phyloP scores from a whole-genome alignment of 2,797 vertebrate genomes.

The Brachyrhaphis roseni region DNA sequence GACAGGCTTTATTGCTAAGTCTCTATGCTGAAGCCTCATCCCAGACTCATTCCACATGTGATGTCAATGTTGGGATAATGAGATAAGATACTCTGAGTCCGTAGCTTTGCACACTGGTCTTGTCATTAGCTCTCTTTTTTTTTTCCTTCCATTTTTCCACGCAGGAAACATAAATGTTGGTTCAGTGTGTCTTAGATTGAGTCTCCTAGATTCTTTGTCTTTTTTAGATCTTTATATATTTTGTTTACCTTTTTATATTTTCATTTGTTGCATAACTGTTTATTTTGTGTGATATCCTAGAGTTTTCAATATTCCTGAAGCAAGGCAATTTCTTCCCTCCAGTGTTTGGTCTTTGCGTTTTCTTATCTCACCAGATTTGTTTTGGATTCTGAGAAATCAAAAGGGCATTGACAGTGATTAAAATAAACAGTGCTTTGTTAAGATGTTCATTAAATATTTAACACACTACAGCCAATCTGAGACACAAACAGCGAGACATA shows the following conservation, averaged over 20 bases:
- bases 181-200: slow-evolving; percentile 32
- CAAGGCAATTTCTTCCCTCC: neutral
- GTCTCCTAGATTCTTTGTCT: slow-evolving; percentile 20
- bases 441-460: slow-evolving; percentile 83
- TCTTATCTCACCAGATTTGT: slow-evolving; percentile 61
- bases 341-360: slow-evolving; percentile 23
- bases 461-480: slow-evolving; percentile 75
- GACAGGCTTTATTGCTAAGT: slow-evolving; percentile 79
- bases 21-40: slow-evolving; percentile 76
- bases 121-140: slow-evolving; percentile 26
- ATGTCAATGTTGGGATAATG: slow-evolving; percentile 79
- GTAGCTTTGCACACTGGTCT: slow-evolving; percentile 61
- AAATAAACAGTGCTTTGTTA: slow-evolving; percentile 80
- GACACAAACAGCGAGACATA: slow-evolving; percentile 76
- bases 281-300: neutral
- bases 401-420: slow-evolving; percentile 72
- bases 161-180: slow-evolving; percentile 38
- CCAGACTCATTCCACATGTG: slow-evolving; percentile 78
- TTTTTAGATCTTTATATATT: neutral
- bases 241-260: neutral
- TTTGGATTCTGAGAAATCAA: slow-evolving; percentile 58
- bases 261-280: neutral
- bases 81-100: slow-evolving; percentile 79
- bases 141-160: neutral
- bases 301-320: neutral